These are phyloP conservation scores for Epizoanthus stellaris DNA, from an alignment of 92 coral and sea anemone genomes.

Conservation along the genomic window DNA sequence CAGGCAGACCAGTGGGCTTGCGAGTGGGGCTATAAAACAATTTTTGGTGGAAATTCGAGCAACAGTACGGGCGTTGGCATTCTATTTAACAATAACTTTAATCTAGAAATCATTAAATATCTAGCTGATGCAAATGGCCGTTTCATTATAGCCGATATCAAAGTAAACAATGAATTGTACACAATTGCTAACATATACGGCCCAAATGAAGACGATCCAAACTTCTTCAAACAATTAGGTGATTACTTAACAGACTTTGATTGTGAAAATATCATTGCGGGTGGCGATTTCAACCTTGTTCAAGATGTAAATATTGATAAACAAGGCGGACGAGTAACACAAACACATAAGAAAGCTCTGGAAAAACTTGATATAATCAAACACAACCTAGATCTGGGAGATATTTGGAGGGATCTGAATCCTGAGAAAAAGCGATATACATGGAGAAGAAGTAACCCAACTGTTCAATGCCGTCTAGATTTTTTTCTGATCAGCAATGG, in stretches of 20 bases:
- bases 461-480: slow-evolving; percentile 35
- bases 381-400: slow-evolving; percentile 9
- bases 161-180: slow-evolving; percentile 12
- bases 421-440: slow-evolving; percentile 18
- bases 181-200: slow-evolving; percentile 40
- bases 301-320: slow-evolving; percentile 14
- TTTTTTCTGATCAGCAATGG: slow-evolving; percentile 32
- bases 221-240: slow-evolving; percentile 21
- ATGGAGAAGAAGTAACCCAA: slow-evolving; percentile 7
- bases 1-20: slow-evolving; percentile 27
- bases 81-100: slow-evolving; percentile 27
- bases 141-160: slow-evolving; percentile 30
- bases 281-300: slow-evolving; percentile 39
- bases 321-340: slow-evolving; percentile 12
- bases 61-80: slow-evolving; percentile 35
- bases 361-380: slow-evolving; percentile 30
- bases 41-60: slow-evolving; percentile 27
- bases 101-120: slow-evolving; percentile 27
- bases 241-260: background rate
- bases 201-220: slow-evolving; percentile 32
- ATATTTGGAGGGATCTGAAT: slow-evolving; percentile 35
- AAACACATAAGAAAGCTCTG: slow-evolving; percentile 29
- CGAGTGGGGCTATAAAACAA: slow-evolving; percentile 47
- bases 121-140: slow-evolving; percentile 23
- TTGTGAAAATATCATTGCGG: slow-evolving; percentile 9